Conservation (phyloP, 2,113 vertebrate genomes). For the Cygnus atratus region DNA sequence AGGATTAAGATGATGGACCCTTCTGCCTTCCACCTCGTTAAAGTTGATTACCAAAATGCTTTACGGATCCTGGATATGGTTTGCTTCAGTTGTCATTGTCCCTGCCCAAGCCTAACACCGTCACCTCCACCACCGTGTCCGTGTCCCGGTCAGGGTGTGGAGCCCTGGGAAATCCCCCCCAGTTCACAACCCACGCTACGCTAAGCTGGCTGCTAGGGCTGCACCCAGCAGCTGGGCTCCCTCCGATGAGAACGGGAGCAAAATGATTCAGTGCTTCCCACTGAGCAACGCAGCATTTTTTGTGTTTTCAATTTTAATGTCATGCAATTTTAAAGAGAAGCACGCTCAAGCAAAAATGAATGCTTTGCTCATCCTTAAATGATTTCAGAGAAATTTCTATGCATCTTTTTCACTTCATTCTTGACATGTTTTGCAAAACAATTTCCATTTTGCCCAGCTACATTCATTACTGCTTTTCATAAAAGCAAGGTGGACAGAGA, state of each 20-base stretch:
- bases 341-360: not conserved
- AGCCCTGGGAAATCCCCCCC: not conserved
- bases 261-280: accelerated
- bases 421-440: not conserved
- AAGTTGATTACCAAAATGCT: not conserved
- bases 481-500: not conserved
- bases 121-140: accelerated
- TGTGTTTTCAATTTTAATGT: not conserved
- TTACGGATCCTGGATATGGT: not conserved
- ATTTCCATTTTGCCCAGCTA: not conserved
- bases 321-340: not conserved
- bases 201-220: not conserved
- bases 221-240: not conserved
- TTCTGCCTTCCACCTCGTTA: not conserved
- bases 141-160: accelerated
- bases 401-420: not conserved
- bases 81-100: not conserved
- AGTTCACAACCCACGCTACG: not conserved
- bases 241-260: not conserved
- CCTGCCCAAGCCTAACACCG: accelerated
- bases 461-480: not conserved
- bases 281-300: not conserved
- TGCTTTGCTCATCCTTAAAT: not conserved
- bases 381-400: not conserved
- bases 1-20: not conserved